phyloP scores from a whole-genome alignment of 2,797 vertebrate genomes.

The Smutsia gigantea region DNA sequence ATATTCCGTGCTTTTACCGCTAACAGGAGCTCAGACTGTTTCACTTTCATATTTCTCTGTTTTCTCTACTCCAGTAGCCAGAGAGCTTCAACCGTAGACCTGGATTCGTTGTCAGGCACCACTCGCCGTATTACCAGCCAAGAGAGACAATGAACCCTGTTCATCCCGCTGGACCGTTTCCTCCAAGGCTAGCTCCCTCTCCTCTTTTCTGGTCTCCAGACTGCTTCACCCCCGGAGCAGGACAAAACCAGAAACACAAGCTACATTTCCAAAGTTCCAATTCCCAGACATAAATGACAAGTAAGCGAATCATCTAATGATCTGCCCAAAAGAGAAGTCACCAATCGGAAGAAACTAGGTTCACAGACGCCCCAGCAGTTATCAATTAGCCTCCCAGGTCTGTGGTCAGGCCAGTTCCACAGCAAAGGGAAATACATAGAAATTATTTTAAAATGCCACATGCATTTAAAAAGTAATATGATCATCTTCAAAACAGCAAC shows the following conservation, averaged over 20 bases:
- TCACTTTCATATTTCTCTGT: background rate
- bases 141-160: background rate
- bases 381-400: background rate
- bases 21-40: rapidly evolving
- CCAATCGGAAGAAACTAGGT: background rate
- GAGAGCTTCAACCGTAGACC: background rate
- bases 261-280: background rate
- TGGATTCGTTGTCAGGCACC: background rate
- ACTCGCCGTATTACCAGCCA: background rate
- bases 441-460: background rate
- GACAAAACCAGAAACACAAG: background rate
- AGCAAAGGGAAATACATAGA: background rate
- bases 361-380: background rate
- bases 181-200: background rate
- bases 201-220: background rate
- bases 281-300: background rate
- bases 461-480: background rate
- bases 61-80: background rate
- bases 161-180: background rate
- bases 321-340: background rate
- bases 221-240: background rate
- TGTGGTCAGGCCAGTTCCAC: background rate
- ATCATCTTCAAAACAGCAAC: background rate
- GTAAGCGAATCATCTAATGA: background rate
- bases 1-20: background rate